A percentile compares a stretch with the other conserved stretches of the same genome.
Conservation (phyloP, 2,797 vertebrate genomes). For the Sebastes hopkinsi region DNA sequence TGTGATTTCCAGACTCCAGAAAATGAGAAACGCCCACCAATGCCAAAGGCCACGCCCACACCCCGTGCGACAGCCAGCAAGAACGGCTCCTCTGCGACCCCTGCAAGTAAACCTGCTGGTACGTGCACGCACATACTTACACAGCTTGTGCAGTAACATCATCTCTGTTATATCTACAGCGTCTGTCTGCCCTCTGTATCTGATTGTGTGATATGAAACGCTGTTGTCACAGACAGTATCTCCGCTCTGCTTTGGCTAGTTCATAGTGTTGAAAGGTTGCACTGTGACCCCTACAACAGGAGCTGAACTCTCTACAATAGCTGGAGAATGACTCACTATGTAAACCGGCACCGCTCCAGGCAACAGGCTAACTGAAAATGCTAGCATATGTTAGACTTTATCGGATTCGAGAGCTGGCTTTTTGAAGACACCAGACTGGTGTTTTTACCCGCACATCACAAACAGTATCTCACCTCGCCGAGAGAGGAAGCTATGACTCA, state of each 20-base stretch:
- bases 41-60: slow-evolving; percentile 78
- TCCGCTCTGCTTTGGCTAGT: not conserved
- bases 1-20: slow-evolving; percentile 74
- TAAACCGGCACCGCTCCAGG: slow-evolving; percentile 31
- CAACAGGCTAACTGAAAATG: slow-evolving; percentile 38
- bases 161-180: not conserved
- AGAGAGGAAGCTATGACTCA: slow-evolving; percentile 55
- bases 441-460: slow-evolving; percentile 62
- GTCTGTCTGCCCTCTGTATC: not conserved
- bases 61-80: slow-evolving; percentile 69
- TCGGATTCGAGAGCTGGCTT: slow-evolving; percentile 25
- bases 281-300: slow-evolving; percentile 21
- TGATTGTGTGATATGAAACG: not conserved
- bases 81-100: slow-evolving; percentile 71
- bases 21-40: slow-evolving; percentile 85
- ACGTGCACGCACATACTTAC: not conserved
- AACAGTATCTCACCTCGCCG: slow-evolving; percentile 50
- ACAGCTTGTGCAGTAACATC: not conserved
- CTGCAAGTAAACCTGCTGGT: slow-evolving; percentile 69
- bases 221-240: not conserved
- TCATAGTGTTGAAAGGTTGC: not conserved
- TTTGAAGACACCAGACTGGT: slow-evolving; percentile 33
- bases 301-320: slow-evolving; percentile 9
- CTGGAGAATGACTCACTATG: slow-evolving; percentile 41
- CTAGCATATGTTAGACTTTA: slow-evolving; percentile 54